Percentiles rank a stretch among this genome's conserved stretches.
Evolutionary conservation across 2,113 vertebrate species (phyloP).

Genomic region (Potamarius usumacintae): DNA sequence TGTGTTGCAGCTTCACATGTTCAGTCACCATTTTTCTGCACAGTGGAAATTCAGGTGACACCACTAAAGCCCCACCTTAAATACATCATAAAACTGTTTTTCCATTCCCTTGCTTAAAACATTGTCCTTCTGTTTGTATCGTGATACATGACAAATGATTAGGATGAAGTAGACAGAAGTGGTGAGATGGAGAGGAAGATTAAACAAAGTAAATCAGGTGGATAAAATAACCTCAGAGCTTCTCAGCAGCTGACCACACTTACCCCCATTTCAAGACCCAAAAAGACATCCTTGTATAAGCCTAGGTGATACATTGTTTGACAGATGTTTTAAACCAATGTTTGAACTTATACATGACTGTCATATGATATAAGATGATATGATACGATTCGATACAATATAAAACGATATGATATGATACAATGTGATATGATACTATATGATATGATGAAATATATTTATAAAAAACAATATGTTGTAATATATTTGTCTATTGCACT

Average conservation of each 20-base stretch:
- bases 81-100: neutral
- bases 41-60: neutral
- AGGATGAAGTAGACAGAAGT: slow-evolving; percentile 12
- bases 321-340: neutral
- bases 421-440: neutral
- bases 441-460: neutral
- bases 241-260: slow-evolving; percentile 62
- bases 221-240: slow-evolving; percentile 55
- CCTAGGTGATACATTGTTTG: neutral
- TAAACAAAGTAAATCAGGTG: neutral
- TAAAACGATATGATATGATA: neutral
- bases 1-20: neutral
- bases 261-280: slow-evolving; percentile 57
- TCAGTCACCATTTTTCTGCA: neutral
- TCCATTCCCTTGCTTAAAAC: neutral
- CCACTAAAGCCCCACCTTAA: neutral
- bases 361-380: neutral
- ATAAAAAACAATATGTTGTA: too few species aligned
- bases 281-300: slow-evolving; percentile 21
- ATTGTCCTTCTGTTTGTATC: slow-evolving; percentile 59
- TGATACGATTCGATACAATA: neutral
- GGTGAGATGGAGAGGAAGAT: slow-evolving; percentile 16
- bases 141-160: slow-evolving; percentile 61
- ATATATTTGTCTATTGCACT: neutral
- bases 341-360: neutral